Evolutionary conservation across 2,888 invertebrate species (phyloP).

Genomic region (Catonia carolina): DNA sequence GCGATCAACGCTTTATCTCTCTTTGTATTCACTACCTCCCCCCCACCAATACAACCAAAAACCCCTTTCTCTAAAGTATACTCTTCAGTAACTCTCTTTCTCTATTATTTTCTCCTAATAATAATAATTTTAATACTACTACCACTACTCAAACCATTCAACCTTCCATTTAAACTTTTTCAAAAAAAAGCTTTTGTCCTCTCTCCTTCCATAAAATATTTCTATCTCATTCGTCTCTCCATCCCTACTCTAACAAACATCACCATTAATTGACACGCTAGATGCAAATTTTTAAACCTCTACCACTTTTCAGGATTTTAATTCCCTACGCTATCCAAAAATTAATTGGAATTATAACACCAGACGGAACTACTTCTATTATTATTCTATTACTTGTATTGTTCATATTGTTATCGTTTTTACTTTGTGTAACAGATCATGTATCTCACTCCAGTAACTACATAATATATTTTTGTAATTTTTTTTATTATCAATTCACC

Average conservation of each 20-base stretch:
- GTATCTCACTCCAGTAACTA: too few species aligned
- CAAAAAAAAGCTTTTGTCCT: background rate
- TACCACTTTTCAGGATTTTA: background rate
- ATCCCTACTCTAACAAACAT: background rate
- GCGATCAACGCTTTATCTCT: slow-evolving; percentile 9
- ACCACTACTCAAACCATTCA: background rate
- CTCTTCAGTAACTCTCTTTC: background rate
- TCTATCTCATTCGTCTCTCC: background rate
- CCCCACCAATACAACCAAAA: background rate
- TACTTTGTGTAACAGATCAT: too few species aligned
- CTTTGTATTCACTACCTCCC: background rate
- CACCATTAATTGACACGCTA: slow-evolving; percentile 5
- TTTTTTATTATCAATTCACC: too few species aligned
- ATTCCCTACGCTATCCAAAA: slow-evolving; percentile 13
- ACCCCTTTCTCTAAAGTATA: background rate
- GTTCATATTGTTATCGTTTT: too few species aligned
- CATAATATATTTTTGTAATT: too few species aligned
- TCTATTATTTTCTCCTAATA: too few species aligned
- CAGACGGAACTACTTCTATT: too few species aligned
- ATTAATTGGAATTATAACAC: slow-evolving; percentile 27
- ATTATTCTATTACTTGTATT: too few species aligned
- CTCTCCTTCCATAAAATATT: background rate
- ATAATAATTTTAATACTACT: background rate
- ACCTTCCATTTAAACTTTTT: background rate
- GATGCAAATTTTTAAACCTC: slow-evolving; percentile 11